Base-by-base conservation (phyloP, 2,113 vertebrate genomes). In the Murina feae region DNA sequence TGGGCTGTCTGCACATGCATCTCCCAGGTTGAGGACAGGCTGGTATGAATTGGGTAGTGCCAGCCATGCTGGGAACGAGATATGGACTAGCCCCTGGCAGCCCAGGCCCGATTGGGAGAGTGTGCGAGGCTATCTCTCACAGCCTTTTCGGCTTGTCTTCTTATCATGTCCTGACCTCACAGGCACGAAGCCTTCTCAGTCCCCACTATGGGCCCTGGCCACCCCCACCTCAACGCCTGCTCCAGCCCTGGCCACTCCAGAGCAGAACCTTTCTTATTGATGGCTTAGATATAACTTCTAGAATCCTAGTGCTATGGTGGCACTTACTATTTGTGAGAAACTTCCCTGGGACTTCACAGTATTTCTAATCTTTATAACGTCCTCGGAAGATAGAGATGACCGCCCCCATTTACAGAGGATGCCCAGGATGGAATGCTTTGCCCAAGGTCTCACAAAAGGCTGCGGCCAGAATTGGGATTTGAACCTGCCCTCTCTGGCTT, bases 81-180 rank as follows among this genome's bases (percentile, higher is more conserved):
- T 1, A 17, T 0, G 6, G 17, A 49, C 69, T 7, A 37, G 55
- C 23, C 21, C 8, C 0, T 35, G 25, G 53, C 3, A 12, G 3
- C 39, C 20, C 16, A 10, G 76, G 2, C 69, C 39, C 0, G 0
- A 2, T 2, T 0, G 4, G 6, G 49, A 35, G 17, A 13, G 6
- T 32, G 16, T 42, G 12, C 42, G 0, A 88, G 39, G 20, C 21
- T 14, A 0, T 32, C 18, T 80, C 18, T 14, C 42, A 12, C 8
- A 44, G 42, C 32, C 39, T 25, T 25, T 47, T 21, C 2, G 9
- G 4, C 32, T 80, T 65, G 3, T 30, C 28, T 78, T 25, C 20
- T 79, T 37, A 42, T 6, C 9, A 20, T 3, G 68, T 58, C 58
- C 42, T 17, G 1, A 49, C 28, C 11, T 49, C 5, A 44, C 2